Base-by-base conservation (phyloP, 2,797 vertebrate genomes). In the Tragopan temminckii region DNA sequence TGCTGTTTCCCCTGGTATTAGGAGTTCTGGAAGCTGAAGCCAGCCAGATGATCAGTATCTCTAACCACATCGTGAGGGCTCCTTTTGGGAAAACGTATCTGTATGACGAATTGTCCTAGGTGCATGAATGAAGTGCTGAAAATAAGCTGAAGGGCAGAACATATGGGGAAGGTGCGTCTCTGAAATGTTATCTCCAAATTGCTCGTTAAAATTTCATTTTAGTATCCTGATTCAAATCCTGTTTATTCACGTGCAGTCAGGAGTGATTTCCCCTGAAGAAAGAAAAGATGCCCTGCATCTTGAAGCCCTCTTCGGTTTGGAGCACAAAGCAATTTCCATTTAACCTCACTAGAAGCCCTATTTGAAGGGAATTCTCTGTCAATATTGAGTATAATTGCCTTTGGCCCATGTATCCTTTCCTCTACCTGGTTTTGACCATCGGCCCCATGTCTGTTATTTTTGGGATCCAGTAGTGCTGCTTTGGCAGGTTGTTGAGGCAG, bases 181-280 rank as follows among this genome's bases (percentile, higher is more conserved):
- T 86, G 80, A 93, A 93, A 66, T 3, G 64, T 92, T 92, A 88
- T 89, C 93, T 96, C 58, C 25, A 71, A 83, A 80, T 35, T 92
- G 61, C 66, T 95, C 42, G 42, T 94, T 85, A 85, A 83, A 63
- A 13, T 46, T 75, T 85, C 38, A 67, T 94, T 90, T 85, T 35
- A 57, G 85, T 24, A 76, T 72, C 55, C 55, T 83, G 89, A 89
- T 90, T 83, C 93, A 78, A 90, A 80, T 94, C 88, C 76, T 92
- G 88, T 83, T 94, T 88, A 77, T 91, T 79, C 43, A 78, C 11
- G 27, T 11, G 79, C 74, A 57, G 11, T 10, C 5, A 11, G 83
- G 68, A 93, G 64, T 3, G 72, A 55, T 9, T 9, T 90, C 9
- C 59, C 58, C 68, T 1, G 9, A 68, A 79, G 55, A 58, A 68